Percentiles rank a stretch among this genome's conserved stretches.
Evolutionary conservation across 35 echinoderm and acorn worm genomes (phyloP).

Genomic region (Stichopus chloronotus): DNA sequence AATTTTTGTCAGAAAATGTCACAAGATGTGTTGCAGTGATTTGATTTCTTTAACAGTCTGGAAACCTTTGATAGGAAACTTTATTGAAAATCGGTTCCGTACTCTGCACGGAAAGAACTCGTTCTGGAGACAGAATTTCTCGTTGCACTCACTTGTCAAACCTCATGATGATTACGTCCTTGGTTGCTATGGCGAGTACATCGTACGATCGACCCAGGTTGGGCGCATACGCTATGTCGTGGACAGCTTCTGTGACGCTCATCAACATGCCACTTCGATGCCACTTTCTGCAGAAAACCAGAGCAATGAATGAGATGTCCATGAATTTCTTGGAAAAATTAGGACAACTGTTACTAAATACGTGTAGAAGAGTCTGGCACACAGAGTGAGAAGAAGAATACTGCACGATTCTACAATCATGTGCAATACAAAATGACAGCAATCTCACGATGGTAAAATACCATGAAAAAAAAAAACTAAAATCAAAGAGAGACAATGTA

Average conservation of each 20-base stretch:
- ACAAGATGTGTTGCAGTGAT: no score
- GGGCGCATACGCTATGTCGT: constrained; percentile 94
- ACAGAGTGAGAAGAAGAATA: background rate
- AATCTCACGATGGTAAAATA: no score
- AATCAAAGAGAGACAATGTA: no score
- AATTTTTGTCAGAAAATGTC: no score
- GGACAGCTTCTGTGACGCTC: constrained; percentile 92
- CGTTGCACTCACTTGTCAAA: constrained; percentile 45
- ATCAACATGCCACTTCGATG: constrained; percentile 84
- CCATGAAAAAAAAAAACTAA: no score
- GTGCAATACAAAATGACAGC: background rate
- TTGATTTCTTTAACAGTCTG: no score
- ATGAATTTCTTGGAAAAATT: background rate
- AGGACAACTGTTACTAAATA: background rate
- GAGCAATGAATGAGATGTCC: background rate
- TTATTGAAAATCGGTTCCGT: no score
- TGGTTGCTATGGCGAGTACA: constrained; percentile 91
- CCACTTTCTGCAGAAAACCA: constrained; percentile 81
- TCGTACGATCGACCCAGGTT: constrained; percentile 96
- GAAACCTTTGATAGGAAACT: no score
- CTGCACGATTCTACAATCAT: background rate
- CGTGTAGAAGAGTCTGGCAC: no score
- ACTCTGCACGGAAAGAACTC: no score
- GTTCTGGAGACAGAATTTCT: no score
- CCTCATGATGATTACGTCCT: constrained; percentile 96